These are phyloP conservation scores for Netelia melanura DNA, from an alignment of 2,888 invertebrate species.

Conservation along the genomic window DNA sequence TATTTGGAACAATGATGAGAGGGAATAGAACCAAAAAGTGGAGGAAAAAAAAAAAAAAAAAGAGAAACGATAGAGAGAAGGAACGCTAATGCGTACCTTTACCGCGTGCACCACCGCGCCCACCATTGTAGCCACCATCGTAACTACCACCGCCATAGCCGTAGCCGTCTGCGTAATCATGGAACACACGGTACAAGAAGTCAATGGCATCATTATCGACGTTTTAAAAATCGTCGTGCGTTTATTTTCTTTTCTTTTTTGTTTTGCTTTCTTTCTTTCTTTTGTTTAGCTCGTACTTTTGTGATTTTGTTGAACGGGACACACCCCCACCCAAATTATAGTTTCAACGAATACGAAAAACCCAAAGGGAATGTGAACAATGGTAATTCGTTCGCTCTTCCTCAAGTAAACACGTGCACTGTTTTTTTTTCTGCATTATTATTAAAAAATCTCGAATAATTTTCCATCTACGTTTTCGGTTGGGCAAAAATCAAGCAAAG, in stretches of 20 bases:
- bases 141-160: slow-evolving; percentile 96
- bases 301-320: not conserved
- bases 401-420: too few species aligned
- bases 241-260: slow-evolving; percentile 4
- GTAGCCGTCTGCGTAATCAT: slow-evolving; percentile 87
- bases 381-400: too few species aligned
- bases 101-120: slow-evolving; percentile 93
- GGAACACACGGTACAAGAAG: slow-evolving; percentile 83
- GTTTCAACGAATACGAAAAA: too few species aligned
- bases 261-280: slow-evolving; percentile 25
- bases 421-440: too few species aligned
- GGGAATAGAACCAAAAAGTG: slow-evolving; percentile 42
- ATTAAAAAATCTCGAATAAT: too few species aligned
- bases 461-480: too few species aligned
- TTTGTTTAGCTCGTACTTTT: slow-evolving; percentile 8
- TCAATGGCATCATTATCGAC: slow-evolving; percentile 78
- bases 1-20: slow-evolving; percentile 26
- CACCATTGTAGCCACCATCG: slow-evolving; percentile 94
- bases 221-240: slow-evolving; percentile 61
- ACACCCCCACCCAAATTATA: too few species aligned
- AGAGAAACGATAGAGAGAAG: slow-evolving; percentile 80
- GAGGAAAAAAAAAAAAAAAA: slow-evolving; percentile 69
- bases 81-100: slow-evolving; percentile 91
- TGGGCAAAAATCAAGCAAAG: slow-evolving; percentile 38
- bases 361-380: too few species aligned